A percentile compares a stretch with the other conserved stretches of the same genome.
These are phyloP conservation scores for Larimichthys polyactis DNA, from an alignment of 2,113 vertebrate species.

Conservation along the genomic window DNA sequence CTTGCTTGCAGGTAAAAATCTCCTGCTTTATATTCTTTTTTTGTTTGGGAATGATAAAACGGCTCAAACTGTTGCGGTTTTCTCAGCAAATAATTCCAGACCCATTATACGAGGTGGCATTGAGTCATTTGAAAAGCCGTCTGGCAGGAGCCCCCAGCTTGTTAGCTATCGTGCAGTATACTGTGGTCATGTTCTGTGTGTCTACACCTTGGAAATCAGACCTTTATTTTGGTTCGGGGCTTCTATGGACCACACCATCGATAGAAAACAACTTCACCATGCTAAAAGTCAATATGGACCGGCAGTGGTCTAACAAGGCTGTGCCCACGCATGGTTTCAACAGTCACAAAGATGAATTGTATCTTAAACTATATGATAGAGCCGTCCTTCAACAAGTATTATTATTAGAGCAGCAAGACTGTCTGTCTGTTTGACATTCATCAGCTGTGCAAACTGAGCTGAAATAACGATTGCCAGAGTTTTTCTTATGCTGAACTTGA, in stretches of 20 bases:
- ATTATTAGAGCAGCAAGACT: background rate
- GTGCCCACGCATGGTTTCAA: too few species aligned
- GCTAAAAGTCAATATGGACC: background rate
- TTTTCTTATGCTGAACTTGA: background rate
- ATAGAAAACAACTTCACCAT: background rate
- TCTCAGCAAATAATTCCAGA: background rate
- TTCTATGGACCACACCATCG: background rate
- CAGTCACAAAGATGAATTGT: background rate
- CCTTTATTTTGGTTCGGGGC: background rate
- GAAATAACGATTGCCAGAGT: background rate
- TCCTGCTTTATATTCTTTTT: too few species aligned
- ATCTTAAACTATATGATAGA: background rate
- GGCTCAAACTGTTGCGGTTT: background rate
- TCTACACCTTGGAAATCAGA: background rate
- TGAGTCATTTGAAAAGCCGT: background rate
- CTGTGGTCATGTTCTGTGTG: background rate
- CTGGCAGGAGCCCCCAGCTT: background rate
- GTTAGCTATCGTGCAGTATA: background rate
- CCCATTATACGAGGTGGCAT: background rate
- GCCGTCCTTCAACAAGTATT: background rate
- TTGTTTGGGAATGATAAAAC: background rate
- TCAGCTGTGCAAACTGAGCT: background rate
- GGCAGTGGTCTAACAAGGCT: background rate
- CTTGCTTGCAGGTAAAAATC: background rate
- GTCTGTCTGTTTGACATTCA: background rate